Percentiles rank a stretch among this genome's conserved stretches.
These are phyloP conservation scores for Acropora yongei DNA, from an alignment of 64 coral and sea anemone genomes.

Conservation along the genomic window DNA sequence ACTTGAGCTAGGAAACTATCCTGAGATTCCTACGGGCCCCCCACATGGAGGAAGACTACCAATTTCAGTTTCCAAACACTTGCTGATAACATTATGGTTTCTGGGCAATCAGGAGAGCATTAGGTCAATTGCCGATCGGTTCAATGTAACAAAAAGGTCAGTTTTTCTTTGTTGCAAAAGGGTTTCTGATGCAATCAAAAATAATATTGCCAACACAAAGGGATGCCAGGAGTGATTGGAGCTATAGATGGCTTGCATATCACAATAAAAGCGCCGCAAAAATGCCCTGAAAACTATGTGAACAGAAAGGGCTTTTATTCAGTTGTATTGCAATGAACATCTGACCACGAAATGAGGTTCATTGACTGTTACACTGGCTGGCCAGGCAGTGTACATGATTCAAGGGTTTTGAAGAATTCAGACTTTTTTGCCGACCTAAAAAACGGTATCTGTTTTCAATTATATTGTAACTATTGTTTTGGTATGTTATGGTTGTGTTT, in stretches of 20 bases:
- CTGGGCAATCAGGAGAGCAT: constrained; percentile 43
- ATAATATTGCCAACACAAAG: constrained; percentile 31
- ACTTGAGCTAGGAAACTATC: constrained; percentile 14
- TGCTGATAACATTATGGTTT: constrained; percentile 37
- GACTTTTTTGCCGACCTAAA: background rate
- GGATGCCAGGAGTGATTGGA: background rate
- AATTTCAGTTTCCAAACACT: constrained; percentile 22
- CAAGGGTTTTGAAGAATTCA: background rate
- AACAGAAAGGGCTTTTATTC: background rate
- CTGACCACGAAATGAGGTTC: background rate
- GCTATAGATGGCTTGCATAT: constrained; percentile 11
- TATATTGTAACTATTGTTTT: no score
- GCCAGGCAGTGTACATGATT: constrained; percentile 27
- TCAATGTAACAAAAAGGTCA: constrained; percentile 22
- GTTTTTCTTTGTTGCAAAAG: constrained; percentile 21
- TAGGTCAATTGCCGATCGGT: constrained; percentile 7
- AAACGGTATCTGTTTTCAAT: background rate
- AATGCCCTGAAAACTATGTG: background rate
- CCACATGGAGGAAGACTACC: constrained; percentile 32
- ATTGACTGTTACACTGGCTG: background rate
- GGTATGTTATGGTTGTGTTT: no score
- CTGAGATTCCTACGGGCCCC: constrained; percentile 15
- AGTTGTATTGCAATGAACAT: background rate
- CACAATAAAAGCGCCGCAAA: background rate
- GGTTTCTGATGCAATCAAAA: constrained; percentile 37